Base-by-base conservation (phyloP, 2,888 invertebrate genomes). In the Lymantria dispar region DNA sequence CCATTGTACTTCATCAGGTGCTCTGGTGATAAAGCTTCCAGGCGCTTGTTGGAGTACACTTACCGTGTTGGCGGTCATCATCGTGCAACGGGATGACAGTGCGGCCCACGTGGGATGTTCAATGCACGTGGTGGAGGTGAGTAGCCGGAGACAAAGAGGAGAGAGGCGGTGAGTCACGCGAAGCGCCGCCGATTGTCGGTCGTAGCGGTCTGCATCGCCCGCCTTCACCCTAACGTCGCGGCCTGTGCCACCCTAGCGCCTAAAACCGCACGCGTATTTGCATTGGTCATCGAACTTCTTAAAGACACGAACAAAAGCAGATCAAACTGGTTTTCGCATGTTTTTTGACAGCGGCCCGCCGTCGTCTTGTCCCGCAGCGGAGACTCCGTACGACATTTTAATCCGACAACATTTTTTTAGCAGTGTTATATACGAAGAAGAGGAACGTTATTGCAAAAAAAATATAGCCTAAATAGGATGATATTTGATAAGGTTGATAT, bases 1-100 rank as follows among this genome's bases (percentile, higher is more conserved):
- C 96, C 96, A 97, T 97, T 98, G 97, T 98, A 98, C 97, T 98
- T 97, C 97, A 97, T 97, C 97, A 98, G 97, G 97, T 98, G 97
- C 97, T 98, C 97, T 97, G 97, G 97, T 97, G 94, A 93, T 93
- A 86, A 91, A 81, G 83, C 93, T 94, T 96, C 97, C 97, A 97
- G 97, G 97, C 97, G 97, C 96, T 97, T 97, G 97, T 96, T 97
- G 97, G 97, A 97, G 97, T 97, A 96, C 97, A 97, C 96, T 96
- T 96, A 96, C 96, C 96, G 95, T 96, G 96, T 88, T 94, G 94
- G 92, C 93, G 92, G 91, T 79, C 78, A 57, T 87, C 82, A 64
- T 78, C 93, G 63, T 29, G 43, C 31, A 29, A 54, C 46, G 49
- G 53, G 64, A 70, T 56, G 56, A 22, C 63, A 58, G 58, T 59